These are phyloP conservation scores for Aurelia aurita complex sp. Pacific DNA, from an alignment of 30 jellyfish, hydroid and myxozoan genomes.

Conservation along the genomic window DNA sequence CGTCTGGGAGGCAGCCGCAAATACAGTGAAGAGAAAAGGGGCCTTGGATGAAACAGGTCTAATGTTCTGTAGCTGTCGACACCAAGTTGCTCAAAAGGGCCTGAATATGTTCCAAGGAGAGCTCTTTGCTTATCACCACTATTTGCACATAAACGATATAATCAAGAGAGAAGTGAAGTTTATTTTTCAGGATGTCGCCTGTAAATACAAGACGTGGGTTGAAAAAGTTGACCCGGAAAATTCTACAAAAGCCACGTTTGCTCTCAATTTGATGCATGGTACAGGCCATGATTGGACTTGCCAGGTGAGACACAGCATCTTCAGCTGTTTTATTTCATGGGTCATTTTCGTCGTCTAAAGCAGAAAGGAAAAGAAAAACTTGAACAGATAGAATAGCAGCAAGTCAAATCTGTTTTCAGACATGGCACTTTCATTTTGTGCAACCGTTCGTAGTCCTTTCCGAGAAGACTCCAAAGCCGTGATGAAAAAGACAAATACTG, in stretches of 20 bases:
- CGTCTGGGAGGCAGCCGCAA: constrained; percentile 39
- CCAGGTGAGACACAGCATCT: not conserved
- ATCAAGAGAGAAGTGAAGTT: not conserved
- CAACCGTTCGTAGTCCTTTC: too few relatives aligned
- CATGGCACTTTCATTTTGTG: too few relatives aligned
- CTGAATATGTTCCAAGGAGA: constrained; percentile 26
- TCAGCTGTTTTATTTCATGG: not conserved
- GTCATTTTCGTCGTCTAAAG: too few relatives aligned
- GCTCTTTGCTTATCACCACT: constrained; percentile 8
- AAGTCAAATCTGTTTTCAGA: too few relatives aligned
- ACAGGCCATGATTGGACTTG: constrained; percentile 23
- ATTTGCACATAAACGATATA: constrained; percentile 2
- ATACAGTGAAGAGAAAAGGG: not conserved
- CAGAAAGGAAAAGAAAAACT: too few relatives aligned
- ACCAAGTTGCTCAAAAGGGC: constrained; percentile 24
- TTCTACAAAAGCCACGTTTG: constrained; percentile 13
- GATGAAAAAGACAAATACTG: too few relatives aligned
- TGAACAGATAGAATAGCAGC: too few relatives aligned
- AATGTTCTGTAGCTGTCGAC: constrained; percentile 15
- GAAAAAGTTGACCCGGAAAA: constrained; percentile 9
- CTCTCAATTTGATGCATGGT: constrained; percentile 16
- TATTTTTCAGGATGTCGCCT: constrained; percentile 6
- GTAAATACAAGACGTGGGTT: constrained; percentile 23
- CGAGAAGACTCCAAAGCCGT: too few relatives aligned
- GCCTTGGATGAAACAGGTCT: constrained; percentile 19